Conservation (phyloP, 1,140 invertebrate species). For the Uloborus diversus region DNA sequence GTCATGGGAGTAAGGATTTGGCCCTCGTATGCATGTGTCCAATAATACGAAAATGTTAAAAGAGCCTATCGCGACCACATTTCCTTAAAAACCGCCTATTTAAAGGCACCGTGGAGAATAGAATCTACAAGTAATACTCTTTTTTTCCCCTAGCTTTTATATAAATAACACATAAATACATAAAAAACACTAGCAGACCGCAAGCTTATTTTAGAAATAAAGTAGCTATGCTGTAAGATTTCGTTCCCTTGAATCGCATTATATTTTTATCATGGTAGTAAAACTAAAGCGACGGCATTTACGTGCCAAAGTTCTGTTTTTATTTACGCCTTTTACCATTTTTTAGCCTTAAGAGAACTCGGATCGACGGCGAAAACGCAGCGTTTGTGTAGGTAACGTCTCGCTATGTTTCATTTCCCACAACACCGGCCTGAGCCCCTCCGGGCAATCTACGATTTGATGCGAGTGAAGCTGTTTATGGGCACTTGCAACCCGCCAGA, state of each 20-base stretch:
- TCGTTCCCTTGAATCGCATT: neutral
- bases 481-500: no score
- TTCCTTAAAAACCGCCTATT: neutral
- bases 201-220: conserved; percentile 13
- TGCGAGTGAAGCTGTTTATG: no score
- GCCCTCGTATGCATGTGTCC: no score
- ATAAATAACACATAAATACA: no score
- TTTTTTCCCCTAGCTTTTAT: neutral
- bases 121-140: conserved; percentile 36
- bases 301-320: neutral
- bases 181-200: neutral
- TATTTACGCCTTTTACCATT: neutral
- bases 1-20: conserved; percentile 10
- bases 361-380: no score
- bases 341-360: no score
- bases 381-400: no score
- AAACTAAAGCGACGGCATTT: neutral
- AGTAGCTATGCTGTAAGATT: neutral
- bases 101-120: conserved; percentile 9
- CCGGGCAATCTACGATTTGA: no score
- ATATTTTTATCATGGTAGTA: neutral
- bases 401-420: no score
- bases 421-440: no score
- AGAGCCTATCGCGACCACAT: neutral
- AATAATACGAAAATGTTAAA: conserved; percentile 16